A percentile compares a stretch with the other conserved stretches of the same genome.
Evolutionary conservation across 2,888 invertebrate species (phyloP).

Genomic region (Dascillus cervinus): DNA sequence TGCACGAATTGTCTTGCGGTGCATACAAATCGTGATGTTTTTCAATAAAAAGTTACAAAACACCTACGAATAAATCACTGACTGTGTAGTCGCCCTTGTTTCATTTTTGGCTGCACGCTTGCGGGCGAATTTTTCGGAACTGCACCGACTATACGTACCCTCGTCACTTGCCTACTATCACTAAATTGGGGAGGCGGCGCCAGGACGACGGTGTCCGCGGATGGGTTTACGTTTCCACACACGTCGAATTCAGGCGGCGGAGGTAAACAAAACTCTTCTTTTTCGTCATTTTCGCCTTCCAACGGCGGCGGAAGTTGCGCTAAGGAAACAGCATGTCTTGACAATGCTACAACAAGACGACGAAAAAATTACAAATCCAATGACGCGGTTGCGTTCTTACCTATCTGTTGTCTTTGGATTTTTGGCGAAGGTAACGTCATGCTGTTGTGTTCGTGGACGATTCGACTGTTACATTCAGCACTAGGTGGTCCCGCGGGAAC

Average conservation of each 20-base stretch:
- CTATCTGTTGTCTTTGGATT: conserved; percentile 30
- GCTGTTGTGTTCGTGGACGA: conserved; percentile 23
- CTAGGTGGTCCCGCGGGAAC: conserved; percentile 48
- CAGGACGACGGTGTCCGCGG: conserved; percentile 47
- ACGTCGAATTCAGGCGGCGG: conserved; percentile 54
- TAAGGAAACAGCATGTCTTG: conserved; percentile 64
- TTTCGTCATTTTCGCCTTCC: conserved; percentile 62
- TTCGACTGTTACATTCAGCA: conserved; percentile 41
- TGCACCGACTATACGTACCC: conserved; percentile 76
- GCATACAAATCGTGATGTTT: neutral
- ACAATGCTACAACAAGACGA: conserved; percentile 32
- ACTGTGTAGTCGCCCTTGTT: conserved; percentile 40
- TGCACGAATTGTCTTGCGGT: neutral
- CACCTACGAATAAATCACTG: conserved; percentile 28
- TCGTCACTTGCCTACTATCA: conserved; percentile 55
- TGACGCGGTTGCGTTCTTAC: too few species aligned
- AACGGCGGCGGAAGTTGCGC: conserved; percentile 76
- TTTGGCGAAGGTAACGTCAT: conserved; percentile 29
- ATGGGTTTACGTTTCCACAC: conserved; percentile 29
- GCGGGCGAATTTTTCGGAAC: conserved; percentile 57
- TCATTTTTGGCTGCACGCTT: conserved; percentile 30
- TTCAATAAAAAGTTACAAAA: conserved; percentile 6
- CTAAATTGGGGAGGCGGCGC: conserved; percentile 90
- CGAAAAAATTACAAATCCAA: too few species aligned
- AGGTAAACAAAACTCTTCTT: conserved; percentile 54